Conservation (phyloP, 2,888 invertebrate species). For the Branchinecta sandiegonensis region DNA sequence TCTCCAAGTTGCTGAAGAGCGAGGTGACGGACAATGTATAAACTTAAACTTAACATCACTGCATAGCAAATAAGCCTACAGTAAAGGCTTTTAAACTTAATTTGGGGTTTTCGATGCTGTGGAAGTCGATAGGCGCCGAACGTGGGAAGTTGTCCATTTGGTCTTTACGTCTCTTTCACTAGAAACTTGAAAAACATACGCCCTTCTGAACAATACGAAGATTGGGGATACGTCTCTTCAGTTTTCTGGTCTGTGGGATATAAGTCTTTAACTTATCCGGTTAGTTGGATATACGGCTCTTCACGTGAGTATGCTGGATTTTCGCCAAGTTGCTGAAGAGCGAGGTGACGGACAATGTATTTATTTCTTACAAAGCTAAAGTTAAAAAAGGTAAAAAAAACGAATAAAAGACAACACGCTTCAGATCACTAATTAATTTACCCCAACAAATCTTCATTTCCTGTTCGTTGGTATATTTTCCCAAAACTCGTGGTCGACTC, state of each 20-base stretch:
- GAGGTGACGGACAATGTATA: slow-evolving; percentile 1
- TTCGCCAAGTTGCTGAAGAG: slow-evolving; percentile 3
- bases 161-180: too few relatives aligned
- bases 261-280: background rate
- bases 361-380: background rate
- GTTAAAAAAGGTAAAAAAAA: background rate
- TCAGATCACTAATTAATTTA: too few relatives aligned
- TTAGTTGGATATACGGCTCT: background rate
- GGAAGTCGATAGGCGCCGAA: background rate
- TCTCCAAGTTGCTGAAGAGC: background rate
- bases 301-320: background rate
- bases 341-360: slow-evolving; percentile 2
- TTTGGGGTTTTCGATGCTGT: slow-evolving; percentile 11
- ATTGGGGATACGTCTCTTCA: background rate
- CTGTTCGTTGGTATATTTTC: too few relatives aligned
- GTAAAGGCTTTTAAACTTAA: slow-evolving; percentile 5
- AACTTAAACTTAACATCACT: background rate
- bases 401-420: too few relatives aligned
- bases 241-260: background rate
- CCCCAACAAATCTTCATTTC: too few relatives aligned
- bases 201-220: background rate
- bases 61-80: slow-evolving; percentile 2
- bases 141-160: too few relatives aligned
- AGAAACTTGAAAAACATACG: too few relatives aligned
- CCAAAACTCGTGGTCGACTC: too few relatives aligned